phyloP scores from a whole-genome alignment of 1,140 invertebrate species.

The Hyles vespertilio region DNA sequence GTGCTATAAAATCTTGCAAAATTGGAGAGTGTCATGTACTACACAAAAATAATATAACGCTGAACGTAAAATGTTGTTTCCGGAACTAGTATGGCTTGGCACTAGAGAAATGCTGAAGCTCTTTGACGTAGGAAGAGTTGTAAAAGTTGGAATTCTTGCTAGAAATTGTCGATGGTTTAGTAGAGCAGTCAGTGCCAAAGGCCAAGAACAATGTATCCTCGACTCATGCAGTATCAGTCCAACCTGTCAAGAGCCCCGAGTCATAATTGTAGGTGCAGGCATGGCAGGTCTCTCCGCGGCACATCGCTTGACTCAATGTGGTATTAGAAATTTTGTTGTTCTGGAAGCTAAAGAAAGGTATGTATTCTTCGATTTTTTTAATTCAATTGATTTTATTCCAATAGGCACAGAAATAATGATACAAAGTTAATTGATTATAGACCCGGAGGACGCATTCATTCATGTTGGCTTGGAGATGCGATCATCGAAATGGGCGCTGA shows the following conservation, averaged over 20 bases:
- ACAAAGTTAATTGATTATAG: slow-evolving; percentile 31
- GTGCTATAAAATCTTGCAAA: slow-evolving; percentile 28
- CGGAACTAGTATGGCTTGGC: slow-evolving; percentile 31
- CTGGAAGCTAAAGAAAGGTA: slow-evolving; percentile 86
- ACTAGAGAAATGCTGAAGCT: slow-evolving; percentile 20
- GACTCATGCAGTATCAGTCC: slow-evolving; percentile 74
- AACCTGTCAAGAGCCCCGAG: slow-evolving; percentile 78
- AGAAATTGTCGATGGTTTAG: slow-evolving; percentile 29
- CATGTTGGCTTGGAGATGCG: slow-evolving; percentile 83
- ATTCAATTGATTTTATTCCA: neutral
- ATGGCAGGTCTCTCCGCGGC: slow-evolving; percentile 86
- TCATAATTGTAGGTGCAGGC: slow-evolving; percentile 86
- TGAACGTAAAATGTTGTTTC: slow-evolving; percentile 54
- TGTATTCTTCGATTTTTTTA: slow-evolving; percentile 5
- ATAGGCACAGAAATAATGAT: too few species aligned
- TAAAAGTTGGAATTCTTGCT: slow-evolving; percentile 1
- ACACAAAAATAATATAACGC: slow-evolving; percentile 20
- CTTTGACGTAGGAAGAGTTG: slow-evolving; percentile 14
- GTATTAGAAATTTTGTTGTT: slow-evolving; percentile 81
- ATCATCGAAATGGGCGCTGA: slow-evolving; percentile 84
- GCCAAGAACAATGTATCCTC: slow-evolving; percentile 53
- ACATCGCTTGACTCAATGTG: slow-evolving; percentile 81
- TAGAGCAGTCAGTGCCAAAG: slow-evolving; percentile 36
- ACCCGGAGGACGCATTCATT: slow-evolving; percentile 84
- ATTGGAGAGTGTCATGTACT: slow-evolving; percentile 39